Conservation (phyloP, 53 echinoderm and acorn worm species). For the Mesocentrotus franciscanus region DNA sequence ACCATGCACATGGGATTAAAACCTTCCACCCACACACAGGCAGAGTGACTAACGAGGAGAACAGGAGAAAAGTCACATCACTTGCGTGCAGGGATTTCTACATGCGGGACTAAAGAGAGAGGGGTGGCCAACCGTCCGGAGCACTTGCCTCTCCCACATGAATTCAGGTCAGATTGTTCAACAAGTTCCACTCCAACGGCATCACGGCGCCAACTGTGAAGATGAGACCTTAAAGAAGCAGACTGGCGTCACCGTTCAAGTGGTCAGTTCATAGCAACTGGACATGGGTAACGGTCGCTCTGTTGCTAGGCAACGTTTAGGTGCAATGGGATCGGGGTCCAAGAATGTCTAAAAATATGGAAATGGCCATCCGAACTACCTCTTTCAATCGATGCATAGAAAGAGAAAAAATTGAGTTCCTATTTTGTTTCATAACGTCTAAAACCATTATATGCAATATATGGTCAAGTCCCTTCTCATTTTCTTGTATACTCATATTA, state of each 20-base stretch:
- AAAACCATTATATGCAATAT: not conserved
- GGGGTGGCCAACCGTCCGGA: not conserved
- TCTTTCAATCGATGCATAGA: not conserved
- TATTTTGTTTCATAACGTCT: not conserved
- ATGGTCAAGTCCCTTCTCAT: not conserved
- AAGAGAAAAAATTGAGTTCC: not conserved
- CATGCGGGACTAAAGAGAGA: not conserved
- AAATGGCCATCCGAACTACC: not conserved
- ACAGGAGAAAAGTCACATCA: conserved; percentile 22
- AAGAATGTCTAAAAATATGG: not conserved
- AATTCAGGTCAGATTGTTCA: conserved; percentile 48
- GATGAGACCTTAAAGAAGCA: conserved; percentile 21
- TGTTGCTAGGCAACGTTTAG: conserved; percentile 21
- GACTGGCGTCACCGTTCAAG: conserved; percentile 45
- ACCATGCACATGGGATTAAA: conserved; percentile 26
- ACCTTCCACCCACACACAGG: conserved; percentile 1
- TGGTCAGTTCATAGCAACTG: conserved; percentile 41
- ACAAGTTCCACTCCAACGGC: conserved; percentile 51
- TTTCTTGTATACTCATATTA: not conserved
- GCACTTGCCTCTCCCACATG: not conserved
- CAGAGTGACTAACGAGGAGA: not conserved
- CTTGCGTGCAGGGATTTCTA: not conserved
- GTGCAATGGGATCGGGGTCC: not conserved
- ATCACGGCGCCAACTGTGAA: conserved; percentile 47
- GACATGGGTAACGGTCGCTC: conserved; percentile 1